Percentiles rank a stretch among this genome's conserved stretches.
Conservation (phyloP, 2,888 invertebrate species). For the Anagyrus pseudococci region DNA sequence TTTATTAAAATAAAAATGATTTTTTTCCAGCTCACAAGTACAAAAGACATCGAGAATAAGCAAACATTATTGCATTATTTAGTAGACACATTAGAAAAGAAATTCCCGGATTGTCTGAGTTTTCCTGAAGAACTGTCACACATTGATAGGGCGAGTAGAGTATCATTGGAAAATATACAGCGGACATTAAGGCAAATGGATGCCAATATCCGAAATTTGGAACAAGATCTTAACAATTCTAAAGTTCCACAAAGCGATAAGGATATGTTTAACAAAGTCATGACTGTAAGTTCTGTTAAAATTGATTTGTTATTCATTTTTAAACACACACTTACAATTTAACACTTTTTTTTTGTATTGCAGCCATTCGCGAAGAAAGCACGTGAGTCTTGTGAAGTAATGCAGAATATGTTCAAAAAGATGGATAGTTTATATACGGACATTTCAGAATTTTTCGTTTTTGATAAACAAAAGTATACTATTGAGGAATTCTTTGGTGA, state of each 20-base stretch:
- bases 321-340: background rate
- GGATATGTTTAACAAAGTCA: conserved; percentile 84
- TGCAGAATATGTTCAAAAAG: conserved; percentile 92
- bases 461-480: conserved; percentile 91
- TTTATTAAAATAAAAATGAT: conserved; percentile 26
- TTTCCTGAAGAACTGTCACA: conserved; percentile 91
- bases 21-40: conserved; percentile 72
- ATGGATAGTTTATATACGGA: conserved; percentile 87
- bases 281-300: conserved; percentile 75
- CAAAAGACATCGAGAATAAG: conserved; percentile 94
- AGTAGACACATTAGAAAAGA: conserved; percentile 84
- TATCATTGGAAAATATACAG: conserved; percentile 82
- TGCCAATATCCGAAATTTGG: conserved; percentile 83
- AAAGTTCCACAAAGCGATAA: conserved; percentile 79
- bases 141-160: conserved; percentile 86
- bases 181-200: conserved; percentile 87
- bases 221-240: conserved; percentile 88
- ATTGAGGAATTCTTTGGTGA: conserved; percentile 96
- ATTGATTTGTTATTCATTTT: background rate
- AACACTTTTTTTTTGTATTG: background rate
- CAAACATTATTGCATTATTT: conserved; percentile 92
- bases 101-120: conserved; percentile 83
- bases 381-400: conserved; percentile 83
- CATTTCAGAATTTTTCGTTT: conserved; percentile 88
- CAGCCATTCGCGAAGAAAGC: conserved; percentile 81